Conservation (phyloP, 2,113 vertebrate genomes). For the Grus americana region DNA sequence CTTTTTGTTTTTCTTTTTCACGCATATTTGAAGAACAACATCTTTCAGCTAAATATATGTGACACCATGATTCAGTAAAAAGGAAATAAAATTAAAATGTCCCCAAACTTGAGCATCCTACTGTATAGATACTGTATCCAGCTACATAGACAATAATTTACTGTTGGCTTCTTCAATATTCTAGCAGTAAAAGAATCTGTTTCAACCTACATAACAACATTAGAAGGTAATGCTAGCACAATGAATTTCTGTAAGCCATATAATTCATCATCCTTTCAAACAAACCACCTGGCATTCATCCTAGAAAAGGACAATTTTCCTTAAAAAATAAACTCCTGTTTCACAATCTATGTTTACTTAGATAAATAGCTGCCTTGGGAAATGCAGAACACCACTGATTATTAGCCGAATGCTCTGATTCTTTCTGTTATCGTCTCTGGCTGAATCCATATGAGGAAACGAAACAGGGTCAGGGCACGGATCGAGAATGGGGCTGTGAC, state of each 20-base stretch:
- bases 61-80: background rate
- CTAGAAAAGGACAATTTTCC: constrained; percentile 18
- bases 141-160: background rate
- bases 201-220: background rate
- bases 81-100: background rate
- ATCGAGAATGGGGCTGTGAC: background rate
- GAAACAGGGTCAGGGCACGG: background rate
- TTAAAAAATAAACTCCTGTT: background rate
- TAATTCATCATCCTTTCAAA: constrained; percentile 39
- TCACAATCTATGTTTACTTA: background rate
- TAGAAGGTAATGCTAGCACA: background rate
- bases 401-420: background rate
- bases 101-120: background rate
- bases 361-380: constrained; percentile 14
- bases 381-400: background rate
- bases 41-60: background rate
- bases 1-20: background rate
- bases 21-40: background rate
- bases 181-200: constrained; percentile 16
- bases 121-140: background rate
- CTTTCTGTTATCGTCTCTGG: background rate
- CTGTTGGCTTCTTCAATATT: background rate
- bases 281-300: background rate
- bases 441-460: background rate
- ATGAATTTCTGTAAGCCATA: background rate